Base-by-base conservation (phyloP, 2,888 invertebrate genomes). In the Nymphalis urticae region DNA sequence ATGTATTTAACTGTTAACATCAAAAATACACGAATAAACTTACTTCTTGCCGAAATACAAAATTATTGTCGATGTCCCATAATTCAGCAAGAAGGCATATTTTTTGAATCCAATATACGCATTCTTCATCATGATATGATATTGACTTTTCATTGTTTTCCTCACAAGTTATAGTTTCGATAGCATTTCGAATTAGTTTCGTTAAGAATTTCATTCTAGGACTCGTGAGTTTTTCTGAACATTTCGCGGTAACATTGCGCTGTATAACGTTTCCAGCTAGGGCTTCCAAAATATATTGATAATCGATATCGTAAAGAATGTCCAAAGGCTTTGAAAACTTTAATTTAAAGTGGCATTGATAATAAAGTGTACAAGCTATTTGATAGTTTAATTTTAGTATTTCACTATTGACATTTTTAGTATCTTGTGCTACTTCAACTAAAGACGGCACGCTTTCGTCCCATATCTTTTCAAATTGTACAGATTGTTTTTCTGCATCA, bases 321-420 rank as follows among this genome's bases (percentile, higher is more conserved):
- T 94, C 96, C 72, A 96, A 93, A 10, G 95, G 97, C 84, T 95
- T 97, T 62, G 94, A 85, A 74, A 95, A 92, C 82, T 96, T 97
- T 62, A 98, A 85, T 77, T 95, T 95, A 79, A 98, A 97, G 74
- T 94, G 94, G 24, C 97, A 95, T 75, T 97, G 95, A 85, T 97
- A 96, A 75, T 96, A 95, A 66, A 98, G 91, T 1, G 96, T 95
- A 72, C 95, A 93, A 2, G 95, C 95, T 65, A 98, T 91, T 86
- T 98, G 97, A 77, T 95, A 95, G 85, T 98, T 97, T 67, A 97
- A 90, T 76, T 95, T 94, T 10, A 98, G 89, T 73, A 97, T 92
- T 75, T 96, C 96, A 72, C 95, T 95, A 85, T 97, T 96, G 1
- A 96, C 95, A 66, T 93, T 93, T 75, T 95, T 95, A 80, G 97